Base-by-base conservation (phyloP, 2,113 vertebrate genomes). In the Pteronura brasiliensis region DNA sequence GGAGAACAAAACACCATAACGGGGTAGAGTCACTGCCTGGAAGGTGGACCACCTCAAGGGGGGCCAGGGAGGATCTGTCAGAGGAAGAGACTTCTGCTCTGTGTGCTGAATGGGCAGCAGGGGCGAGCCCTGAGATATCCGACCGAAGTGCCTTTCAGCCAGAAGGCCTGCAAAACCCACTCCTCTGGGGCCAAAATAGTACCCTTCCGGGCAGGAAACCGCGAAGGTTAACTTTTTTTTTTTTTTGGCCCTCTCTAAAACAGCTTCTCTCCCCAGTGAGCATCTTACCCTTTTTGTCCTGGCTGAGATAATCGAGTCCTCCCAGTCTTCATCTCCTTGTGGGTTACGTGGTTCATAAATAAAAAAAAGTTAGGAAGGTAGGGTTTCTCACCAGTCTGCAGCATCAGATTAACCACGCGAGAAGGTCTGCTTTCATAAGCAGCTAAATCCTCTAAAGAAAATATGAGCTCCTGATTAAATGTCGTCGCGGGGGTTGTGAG, bases 401-500 rank as follows among this genome's bases (percentile, higher is more conserved):
- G 72, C 92, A 69, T 49, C 67, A 90, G 74, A 13, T 90, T 72
- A 29, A 72, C 82, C 90, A 59, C 74, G 36, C 7, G 27, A 80
- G 84, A 83, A 95, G 9, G 63, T 49, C 47, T 85, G 71, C 95
- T 96, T 96, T 93, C 79, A 42, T 57, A 42, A 81, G 57, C 76
- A 90, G 80, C 71, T 72, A 67, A 92, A 77, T 92, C 92, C 77
- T 90, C 86, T 84, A 61, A 69, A 94, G 83, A 97, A 97, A 96
- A 90, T 93, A 76, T 18, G 65, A 72, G 39, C 88, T 97, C 85
- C 92, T 20, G 52, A 96, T 97, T 86, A 97, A 97, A 96, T 98
- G 97, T 96, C 96, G 88, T 49, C 90, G 96, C 47, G 89, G 97
- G 96, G 97, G 95, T 52, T 93, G 96, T 79, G 90, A 90, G 94